Conservation (phyloP, 2,888 invertebrate genomes). For the Drosophila demipolita region DNA sequence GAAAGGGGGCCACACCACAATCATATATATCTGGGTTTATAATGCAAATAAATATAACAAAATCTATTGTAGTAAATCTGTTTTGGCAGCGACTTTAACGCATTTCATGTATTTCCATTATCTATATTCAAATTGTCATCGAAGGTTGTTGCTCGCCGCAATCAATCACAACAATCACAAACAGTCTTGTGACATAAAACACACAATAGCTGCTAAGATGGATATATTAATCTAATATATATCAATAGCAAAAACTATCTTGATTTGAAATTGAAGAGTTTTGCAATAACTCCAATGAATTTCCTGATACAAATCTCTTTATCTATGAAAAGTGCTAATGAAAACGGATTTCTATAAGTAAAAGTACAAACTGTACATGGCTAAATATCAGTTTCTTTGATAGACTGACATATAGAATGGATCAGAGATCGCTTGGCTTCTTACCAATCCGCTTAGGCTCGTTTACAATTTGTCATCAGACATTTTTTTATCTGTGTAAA, state of each 20-base stretch:
- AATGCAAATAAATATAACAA: conserved; percentile 61
- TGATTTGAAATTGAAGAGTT: not conserved
- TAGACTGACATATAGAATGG: not conserved
- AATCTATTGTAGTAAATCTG: conserved; percentile 42
- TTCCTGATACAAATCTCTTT: no score
- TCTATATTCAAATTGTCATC: conserved; percentile 57
- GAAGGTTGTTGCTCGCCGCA: conserved; percentile 53
- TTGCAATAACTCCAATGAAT: not conserved
- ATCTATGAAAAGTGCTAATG: not conserved
- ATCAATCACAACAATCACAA: conserved; percentile 36
- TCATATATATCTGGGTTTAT: conserved; percentile 38
- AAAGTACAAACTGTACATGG: not conserved
- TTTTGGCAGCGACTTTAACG: conserved; percentile 46
- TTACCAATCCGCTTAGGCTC: no score
- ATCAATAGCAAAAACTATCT: conserved; percentile 1
- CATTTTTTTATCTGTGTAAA: not conserved
- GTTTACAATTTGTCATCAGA: not conserved
- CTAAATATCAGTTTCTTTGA: not conserved
- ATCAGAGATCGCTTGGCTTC: not conserved
- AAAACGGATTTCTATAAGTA: not conserved
- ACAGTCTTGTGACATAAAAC: conserved; percentile 24
- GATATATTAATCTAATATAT: not conserved
- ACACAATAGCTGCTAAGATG: conserved; percentile 8
- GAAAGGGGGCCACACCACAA: conserved; percentile 46
- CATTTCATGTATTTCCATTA: conserved; percentile 64